Base-by-base conservation (phyloP, 1,140 invertebrate species). In the Delia radicum region DNA sequence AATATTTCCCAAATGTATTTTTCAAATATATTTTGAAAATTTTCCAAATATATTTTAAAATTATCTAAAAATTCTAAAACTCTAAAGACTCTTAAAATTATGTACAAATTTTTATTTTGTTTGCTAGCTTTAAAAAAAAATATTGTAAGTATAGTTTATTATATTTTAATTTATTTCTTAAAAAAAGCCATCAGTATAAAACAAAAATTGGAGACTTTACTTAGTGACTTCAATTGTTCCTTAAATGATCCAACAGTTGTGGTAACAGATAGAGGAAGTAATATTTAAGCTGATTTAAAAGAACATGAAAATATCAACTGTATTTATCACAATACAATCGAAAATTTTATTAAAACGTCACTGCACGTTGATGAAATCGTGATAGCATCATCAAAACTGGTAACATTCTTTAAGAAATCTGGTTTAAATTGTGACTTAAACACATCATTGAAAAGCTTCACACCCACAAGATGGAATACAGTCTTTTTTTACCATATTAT, bases 201-300 rank as follows among this genome's bases (percentile, higher is more conserved):
- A 46, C 31, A 37, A 37, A 72, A 42, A 27, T 37, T 72, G 31
- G 69, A 72, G 21, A 37, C 18, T 37, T 37, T 72, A 6, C 37
- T 72, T 21, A 37, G 21, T 29, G 67, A 71, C 4, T 71, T 71
- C 27, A 71, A 31, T 21, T 71, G 67, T 42, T 71, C 67, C 6
- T 71, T 71, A 33, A 71, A 42, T 71, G 67, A 71, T 71, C 67
- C 67, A 4, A 31, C 10, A 31, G 67, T 71, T 71, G 33, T 71
- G 29, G 69, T 72, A 27, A 72, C 69, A 21, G 69, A 72, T 27
- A 46, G 69, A 42, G 69, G 69, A 42, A 18, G 5, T 15, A 72
- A 72, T 27, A 72, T 72, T 1, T 46, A 72, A 42, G 31, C 18
- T 2, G 69, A 31, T 42, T 72, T 72, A 37, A 42, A 21, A 48